Evolutionary conservation across 2,888 invertebrate genomes (phyloP), one percentile per base, ranked within the genome.

Genomic region (Andricus curvator): DNA sequence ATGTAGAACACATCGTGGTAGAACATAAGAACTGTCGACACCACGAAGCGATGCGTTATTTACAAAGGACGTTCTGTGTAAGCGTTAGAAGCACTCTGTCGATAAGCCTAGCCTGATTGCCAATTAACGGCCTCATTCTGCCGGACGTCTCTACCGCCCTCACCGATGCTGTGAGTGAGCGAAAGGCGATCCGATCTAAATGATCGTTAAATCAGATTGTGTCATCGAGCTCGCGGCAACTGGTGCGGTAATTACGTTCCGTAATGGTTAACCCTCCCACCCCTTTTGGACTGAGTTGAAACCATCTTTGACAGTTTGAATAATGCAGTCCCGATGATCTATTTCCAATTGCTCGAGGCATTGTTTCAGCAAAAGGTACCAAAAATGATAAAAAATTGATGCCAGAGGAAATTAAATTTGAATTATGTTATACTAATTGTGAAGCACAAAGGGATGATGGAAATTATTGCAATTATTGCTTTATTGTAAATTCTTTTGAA

Each of bases 61-160:
- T 64, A 84, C 85, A 85, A 86, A 86, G 84, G 82, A n/a, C 78
- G 81, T 83, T 85, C 79, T 83, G 79, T 78, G 17, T 78, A 83
- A 80, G 81, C 68, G 41, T 60, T 79, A 77, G 78, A 29, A 77
- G 56, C 66, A 62, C 79, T 78, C 67, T 78, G 81, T 84, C 81
- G 83, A 84, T 84, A 82, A 85, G 85, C 84, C 67, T 64, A 25
- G 77, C 77, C 81, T 82, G 85, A 85, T 85, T 85, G 85, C 82
- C 84, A 86, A 85, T 85, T 86, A 85, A 83, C 82, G 83, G 79
- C 81, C 81, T 85, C 78, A 85, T 84, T 83, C 80, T 82, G 79
- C 70, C 81, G 67, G 80, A 80, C 78, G 56, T 25, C 67, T 62
- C 22, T 81, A 74, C 51, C 6, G 44, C 48, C 48, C 15, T 48